These are phyloP conservation scores for Pristionchus japonicus DNA, from an alignment of 2,888 invertebrate genomes.

Conservation along the genomic window DNA sequence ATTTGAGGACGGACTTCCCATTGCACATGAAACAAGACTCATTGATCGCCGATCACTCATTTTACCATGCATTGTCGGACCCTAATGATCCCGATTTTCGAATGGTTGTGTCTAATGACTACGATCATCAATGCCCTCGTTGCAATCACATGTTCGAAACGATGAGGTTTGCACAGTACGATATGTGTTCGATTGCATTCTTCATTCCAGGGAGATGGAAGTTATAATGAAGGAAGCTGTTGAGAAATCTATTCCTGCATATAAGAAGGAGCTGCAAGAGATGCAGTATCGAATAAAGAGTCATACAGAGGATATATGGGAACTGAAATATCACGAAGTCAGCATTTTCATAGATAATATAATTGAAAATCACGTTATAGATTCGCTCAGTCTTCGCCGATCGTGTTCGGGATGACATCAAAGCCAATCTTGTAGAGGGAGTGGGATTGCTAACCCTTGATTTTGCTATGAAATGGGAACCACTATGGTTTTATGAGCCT, in stretches of 20 bases:
- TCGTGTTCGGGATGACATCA: not conserved
- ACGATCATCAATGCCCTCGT: not conserved
- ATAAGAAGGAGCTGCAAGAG: not conserved
- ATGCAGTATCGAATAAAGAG: not conserved
- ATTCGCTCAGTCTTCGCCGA: not conserved
- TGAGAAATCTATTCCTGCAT: not conserved
- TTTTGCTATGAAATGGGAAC: not conserved
- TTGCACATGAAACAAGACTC: not conserved
- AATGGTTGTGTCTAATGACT: not conserved
- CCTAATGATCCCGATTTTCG: too few relatives aligned
- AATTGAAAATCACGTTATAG: not conserved
- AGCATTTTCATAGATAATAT: not conserved
- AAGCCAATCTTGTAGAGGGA: not conserved
- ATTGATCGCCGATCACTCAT: not conserved
- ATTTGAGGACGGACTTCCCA: not conserved
- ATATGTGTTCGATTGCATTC: not conserved
- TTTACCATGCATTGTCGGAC: too few relatives aligned
- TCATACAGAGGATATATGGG: not conserved
- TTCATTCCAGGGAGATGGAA: not conserved
- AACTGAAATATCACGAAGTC: not conserved
- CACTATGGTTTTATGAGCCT: not conserved
- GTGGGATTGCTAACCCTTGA: not conserved
- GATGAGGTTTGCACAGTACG: not conserved
- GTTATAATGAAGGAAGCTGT: not conserved
- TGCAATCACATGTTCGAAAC: not conserved